Percentiles rank a stretch among this genome's conserved stretches.
These are phyloP conservation scores for Gila robusta DNA, from an alignment of 2,797 vertebrate genomes.

Conservation along the genomic window DNA sequence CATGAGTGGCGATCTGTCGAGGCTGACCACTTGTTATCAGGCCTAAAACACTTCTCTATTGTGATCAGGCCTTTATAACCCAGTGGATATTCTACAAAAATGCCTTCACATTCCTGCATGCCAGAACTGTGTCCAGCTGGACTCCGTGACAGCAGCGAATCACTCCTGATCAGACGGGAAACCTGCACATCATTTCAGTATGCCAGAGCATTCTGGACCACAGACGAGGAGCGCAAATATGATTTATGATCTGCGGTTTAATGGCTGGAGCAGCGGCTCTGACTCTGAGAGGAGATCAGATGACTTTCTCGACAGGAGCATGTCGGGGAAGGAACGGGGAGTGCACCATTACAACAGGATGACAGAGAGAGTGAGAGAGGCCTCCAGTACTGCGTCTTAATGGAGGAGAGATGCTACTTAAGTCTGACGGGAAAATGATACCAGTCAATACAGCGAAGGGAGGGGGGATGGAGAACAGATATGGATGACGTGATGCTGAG, in stretches of 20 bases:
- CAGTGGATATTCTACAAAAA: background rate
- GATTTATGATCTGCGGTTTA: conserved; percentile 86
- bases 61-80: background rate
- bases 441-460: conserved; percentile 76
- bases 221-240: conserved; percentile 79
- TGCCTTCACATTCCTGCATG: conserved; percentile 26
- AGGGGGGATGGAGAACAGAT: conserved; percentile 33
- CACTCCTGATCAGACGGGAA: conserved; percentile 54
- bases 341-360: conserved; percentile 82
- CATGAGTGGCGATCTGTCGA: background rate
- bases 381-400: conserved; percentile 82
- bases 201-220: conserved; percentile 74
- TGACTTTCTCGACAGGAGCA: conserved; percentile 83
- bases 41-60: conserved; percentile 8
- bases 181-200: conserved; percentile 81
- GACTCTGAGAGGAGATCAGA: conserved; percentile 79
- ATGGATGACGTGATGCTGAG: conserved; percentile 57
- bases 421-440: conserved; percentile 82
- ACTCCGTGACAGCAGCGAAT: conserved; percentile 40
- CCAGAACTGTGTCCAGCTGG: conserved; percentile 20
- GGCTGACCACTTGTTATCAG: background rate
- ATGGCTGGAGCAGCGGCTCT: conserved; percentile 78
- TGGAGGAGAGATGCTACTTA: conserved; percentile 83
- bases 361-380: conserved; percentile 72
- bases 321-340: conserved; percentile 75